These are phyloP conservation scores for Epizoanthus illoricatus DNA, from an alignment of 92 coral and sea anemone species.

Conservation along the genomic window DNA sequence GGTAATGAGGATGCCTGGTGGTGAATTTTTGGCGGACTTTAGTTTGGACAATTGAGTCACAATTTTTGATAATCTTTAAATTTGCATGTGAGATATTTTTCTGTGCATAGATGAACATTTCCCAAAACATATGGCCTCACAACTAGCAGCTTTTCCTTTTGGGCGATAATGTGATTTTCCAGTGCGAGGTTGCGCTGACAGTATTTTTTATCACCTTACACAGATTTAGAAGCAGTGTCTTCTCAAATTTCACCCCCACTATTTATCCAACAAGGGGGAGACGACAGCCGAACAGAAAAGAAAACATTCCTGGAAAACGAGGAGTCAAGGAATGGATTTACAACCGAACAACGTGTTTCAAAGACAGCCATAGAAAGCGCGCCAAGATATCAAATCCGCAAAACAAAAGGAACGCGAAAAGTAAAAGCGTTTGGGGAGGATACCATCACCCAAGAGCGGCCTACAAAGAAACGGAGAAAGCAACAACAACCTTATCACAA, in stretches of 20 bases:
- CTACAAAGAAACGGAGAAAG: slow-evolving; percentile 25
- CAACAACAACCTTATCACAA: slow-evolving; percentile 36
- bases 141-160: slow-evolving; percentile 1
- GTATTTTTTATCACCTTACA: slow-evolving; percentile 27
- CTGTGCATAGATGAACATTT: not conserved
- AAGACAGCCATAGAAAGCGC: slow-evolving; percentile 31
- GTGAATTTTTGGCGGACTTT: slow-evolving; percentile 17
- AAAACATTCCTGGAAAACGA: slow-evolving; percentile 24
- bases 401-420: slow-evolving; percentile 19
- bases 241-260: slow-evolving; percentile 20
- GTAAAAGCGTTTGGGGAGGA: slow-evolving; percentile 20
- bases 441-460: not conserved
- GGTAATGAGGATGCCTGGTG: not conserved
- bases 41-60: not conserved
- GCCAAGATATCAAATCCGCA: not conserved
- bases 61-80: not conserved
- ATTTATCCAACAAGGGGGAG: slow-evolving; percentile 11
- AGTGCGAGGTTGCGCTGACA: not conserved
- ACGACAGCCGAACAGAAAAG: slow-evolving; percentile 22
- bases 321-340: slow-evolving; percentile 11
- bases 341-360: slow-evolving; percentile 9
- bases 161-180: slow-evolving; percentile 21
- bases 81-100: not conserved
- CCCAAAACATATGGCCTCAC: not conserved
- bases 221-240: slow-evolving; percentile 13